Percentiles rank a stretch among this genome's conserved stretches.
Evolutionary conservation across 2,888 invertebrate species (phyloP).

Genomic region (Ormyrus labotus): DNA sequence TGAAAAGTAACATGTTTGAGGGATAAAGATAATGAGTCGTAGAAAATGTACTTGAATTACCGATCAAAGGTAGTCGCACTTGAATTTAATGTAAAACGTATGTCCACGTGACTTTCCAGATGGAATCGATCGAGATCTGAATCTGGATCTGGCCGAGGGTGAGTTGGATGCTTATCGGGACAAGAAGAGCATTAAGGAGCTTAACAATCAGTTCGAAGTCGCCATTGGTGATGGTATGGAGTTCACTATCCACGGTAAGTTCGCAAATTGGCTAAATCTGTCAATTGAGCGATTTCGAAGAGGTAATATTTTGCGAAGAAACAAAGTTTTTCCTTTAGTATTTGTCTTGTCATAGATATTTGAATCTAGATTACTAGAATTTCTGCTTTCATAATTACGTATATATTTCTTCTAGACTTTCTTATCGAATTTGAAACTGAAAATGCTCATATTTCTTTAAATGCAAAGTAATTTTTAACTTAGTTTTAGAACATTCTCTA

Average conservation of each 20-base stretch:
- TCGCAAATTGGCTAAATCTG: neutral
- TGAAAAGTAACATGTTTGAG: slow-evolving; percentile 28
- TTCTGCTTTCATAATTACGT: neutral
- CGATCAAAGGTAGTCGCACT: neutral
- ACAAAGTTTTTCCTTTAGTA: neutral
- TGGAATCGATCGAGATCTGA: slow-evolving; percentile 79
- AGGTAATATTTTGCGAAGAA: slow-evolving; percentile 31
- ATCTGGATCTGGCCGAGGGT: slow-evolving; percentile 88
- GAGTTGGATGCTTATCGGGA: slow-evolving; percentile 86
- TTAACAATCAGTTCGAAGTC: slow-evolving; percentile 85
- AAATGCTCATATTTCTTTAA: slow-evolving; percentile 1
- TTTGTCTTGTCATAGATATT: slow-evolving; percentile 6
- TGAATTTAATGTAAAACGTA: slow-evolving; percentile 44
- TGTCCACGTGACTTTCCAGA: slow-evolving; percentile 75
- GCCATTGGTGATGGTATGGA: slow-evolving; percentile 96
- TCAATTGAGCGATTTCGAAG: slow-evolving; percentile 9
- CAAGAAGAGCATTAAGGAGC: slow-evolving; percentile 89
- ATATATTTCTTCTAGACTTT: neutral
- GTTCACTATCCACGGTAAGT: slow-evolving; percentile 91
- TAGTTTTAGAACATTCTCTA: no score
- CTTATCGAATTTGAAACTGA: neutral
- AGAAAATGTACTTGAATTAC: slow-evolving; percentile 22
- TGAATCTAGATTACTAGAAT: slow-evolving; percentile 1
- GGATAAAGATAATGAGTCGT: slow-evolving; percentile 29
- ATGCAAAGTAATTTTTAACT: neutral